Evolutionary conservation across 2,888 invertebrate genomes (phyloP).

Genomic region (Chrysolina americana): DNA sequence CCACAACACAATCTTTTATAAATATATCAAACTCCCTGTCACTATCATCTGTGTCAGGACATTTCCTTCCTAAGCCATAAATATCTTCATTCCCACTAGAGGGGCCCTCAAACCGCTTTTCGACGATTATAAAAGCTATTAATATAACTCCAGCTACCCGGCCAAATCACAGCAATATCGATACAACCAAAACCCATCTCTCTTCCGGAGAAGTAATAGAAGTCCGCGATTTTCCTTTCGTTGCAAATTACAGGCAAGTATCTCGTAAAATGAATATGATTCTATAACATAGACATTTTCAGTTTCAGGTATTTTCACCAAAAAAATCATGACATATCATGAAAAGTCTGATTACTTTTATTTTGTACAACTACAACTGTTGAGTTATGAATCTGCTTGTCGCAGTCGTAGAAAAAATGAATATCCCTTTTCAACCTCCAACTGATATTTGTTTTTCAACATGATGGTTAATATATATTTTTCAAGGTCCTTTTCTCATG

Average conservation of each 20-base stretch:
- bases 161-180: conserved; percentile 15
- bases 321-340: too few species aligned
- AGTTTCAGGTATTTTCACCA: too few species aligned
- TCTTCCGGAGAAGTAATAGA: neutral
- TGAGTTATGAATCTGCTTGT: too few species aligned
- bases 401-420: too few species aligned
- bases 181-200: conserved; percentile 10
- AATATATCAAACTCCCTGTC: conserved; percentile 19
- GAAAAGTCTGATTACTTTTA: too few species aligned
- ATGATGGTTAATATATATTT: too few species aligned
- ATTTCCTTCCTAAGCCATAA: conserved; percentile 7
- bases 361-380: too few species aligned
- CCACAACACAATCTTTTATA: neutral
- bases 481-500: too few species aligned
- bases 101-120: neutral
- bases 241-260: neutral
- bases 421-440: too few species aligned
- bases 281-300: too few species aligned
- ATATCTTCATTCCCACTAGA: neutral
- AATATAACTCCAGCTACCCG: conserved; percentile 12
- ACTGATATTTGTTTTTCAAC: too few species aligned
- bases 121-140: conserved; percentile 15
- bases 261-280: neutral
- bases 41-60: conserved; percentile 18
- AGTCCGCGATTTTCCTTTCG: conserved; percentile 5